These are phyloP conservation scores for Phainopepla nitens DNA, from an alignment of 2,113 vertebrate species.

Conservation along the genomic window DNA sequence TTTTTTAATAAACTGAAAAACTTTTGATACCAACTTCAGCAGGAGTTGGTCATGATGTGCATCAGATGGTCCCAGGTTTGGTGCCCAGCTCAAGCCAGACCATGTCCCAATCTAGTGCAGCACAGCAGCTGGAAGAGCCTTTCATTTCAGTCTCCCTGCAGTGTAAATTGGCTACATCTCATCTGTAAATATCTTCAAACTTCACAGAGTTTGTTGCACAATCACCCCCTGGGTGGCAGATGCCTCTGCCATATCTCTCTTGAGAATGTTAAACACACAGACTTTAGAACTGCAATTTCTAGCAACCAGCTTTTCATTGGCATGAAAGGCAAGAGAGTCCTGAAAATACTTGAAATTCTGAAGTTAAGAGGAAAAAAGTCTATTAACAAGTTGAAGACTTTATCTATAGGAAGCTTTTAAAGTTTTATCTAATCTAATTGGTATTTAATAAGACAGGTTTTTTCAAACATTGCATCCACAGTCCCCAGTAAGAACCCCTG, in stretches of 20 bases:
- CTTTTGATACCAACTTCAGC: not conserved
- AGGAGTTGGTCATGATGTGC: not conserved
- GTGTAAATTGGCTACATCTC: not conserved
- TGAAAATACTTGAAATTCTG: not conserved
- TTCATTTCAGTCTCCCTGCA: not conserved
- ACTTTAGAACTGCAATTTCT: not conserved
- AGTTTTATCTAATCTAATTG: constrained; percentile 31
- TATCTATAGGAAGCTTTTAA: constrained; percentile 40
- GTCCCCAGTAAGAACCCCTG: not conserved
- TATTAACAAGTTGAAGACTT: constrained; percentile 33
- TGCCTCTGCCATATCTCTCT: not conserved
- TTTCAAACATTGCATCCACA: not conserved
- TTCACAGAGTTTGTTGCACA: not conserved
- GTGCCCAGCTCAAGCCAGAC: not conserved
- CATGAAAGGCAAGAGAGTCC: not conserved
- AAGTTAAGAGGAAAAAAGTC: constrained; percentile 38
- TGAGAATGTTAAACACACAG: not conserved
- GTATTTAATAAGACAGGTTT: constrained; percentile 21
- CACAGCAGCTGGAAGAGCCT: not conserved
- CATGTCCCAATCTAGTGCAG: not conserved
- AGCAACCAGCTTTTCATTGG: not conserved
- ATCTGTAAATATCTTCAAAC: not conserved
- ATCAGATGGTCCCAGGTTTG: not conserved
- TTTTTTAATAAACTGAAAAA: not conserved
- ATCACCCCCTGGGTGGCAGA: not conserved